phyloP scores from a whole-genome alignment of 2,797 vertebrate species.

The Sphenopsis melanotis region DNA sequence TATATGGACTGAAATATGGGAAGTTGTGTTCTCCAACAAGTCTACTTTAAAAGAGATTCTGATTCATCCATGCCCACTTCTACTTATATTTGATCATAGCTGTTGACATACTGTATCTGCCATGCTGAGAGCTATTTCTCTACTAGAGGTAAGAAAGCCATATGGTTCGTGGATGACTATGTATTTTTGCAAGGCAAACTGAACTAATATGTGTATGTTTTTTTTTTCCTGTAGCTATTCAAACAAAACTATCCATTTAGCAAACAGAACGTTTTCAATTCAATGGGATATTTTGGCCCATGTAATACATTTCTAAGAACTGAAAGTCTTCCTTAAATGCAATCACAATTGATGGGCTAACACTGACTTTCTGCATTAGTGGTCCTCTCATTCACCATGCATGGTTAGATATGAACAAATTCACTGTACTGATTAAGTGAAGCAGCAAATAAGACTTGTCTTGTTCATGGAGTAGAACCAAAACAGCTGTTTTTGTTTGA shows the following conservation, averaged over 20 bases:
- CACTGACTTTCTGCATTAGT: background rate
- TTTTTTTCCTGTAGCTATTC: background rate
- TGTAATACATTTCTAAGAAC: background rate
- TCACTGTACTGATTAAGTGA: background rate
- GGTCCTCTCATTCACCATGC: background rate
- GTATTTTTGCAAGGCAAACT: constrained; percentile 37
- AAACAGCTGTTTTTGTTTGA: constrained; percentile 46
- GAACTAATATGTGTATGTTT: background rate
- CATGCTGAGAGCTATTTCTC: constrained; percentile 36
- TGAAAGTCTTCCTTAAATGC: background rate
- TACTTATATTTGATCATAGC: constrained; percentile 51
- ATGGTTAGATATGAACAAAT: background rate
- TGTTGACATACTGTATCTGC: constrained; percentile 42
- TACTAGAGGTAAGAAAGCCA: constrained; percentile 44
- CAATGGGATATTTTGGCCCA: background rate
- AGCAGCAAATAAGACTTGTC: constrained; percentile 15
- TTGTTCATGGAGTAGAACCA: constrained; percentile 9
- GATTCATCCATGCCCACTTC: constrained; percentile 54
- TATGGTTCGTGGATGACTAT: constrained; percentile 52
- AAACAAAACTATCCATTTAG: constrained; percentile 13
- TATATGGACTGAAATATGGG: constrained; percentile 9
- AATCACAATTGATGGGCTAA: background rate
- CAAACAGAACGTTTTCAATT: background rate
- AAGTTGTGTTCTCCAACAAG: background rate
- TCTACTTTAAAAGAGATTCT: constrained; percentile 31